Evolutionary conservation across 2,113 vertebrate genomes (phyloP), one percentile per base, ranked within the genome.

Genomic region (Oenanthe melanoleuca): DNA sequence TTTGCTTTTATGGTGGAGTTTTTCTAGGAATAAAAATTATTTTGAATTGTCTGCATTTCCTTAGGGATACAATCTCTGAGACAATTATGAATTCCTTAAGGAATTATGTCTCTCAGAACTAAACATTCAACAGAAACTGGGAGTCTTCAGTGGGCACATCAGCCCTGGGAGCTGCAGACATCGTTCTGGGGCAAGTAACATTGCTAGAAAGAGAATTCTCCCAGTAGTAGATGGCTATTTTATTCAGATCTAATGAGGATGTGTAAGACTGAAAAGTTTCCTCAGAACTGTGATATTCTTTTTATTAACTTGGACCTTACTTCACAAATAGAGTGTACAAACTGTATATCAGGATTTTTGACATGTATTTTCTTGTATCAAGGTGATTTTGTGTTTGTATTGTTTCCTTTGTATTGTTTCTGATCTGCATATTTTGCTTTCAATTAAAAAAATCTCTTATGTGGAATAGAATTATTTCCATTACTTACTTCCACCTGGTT

Each of bases 361-460:
- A 52, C 5, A 28, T 38, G 15, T 22, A 52, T 61, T 82, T 80
- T 56, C 34, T 47, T 49, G 2, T 38, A 42, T 61, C 45, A 60
- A 53, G 33, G 13, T 49, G 38, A 73, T 40, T 69, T 85, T 5
- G 2, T 52, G 44, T 49, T 67, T 77, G 8, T 71, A 29, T 75
- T 57, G 5, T 33, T 89, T 22, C 21, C 11, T 52, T 89, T 47
- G 2, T 31, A 34, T 17, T 69, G 3, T 65, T 53, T 60, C 37
- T 73, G 20, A 31, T 40, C 70, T 70, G 38, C 5, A 16, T 37
- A 18, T 40, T 79, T 91, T 74, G 1, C 34, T 93, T 74, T 38
- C 11, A 22, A 2, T 52, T 31, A 3, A 8, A 29, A 69, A 44
- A 18, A 25, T 0, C 4, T 28, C 11, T 50, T n/a, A 59, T 7